Conservation (phyloP, 2,113 vertebrate genomes). For the Limanda limanda region DNA sequence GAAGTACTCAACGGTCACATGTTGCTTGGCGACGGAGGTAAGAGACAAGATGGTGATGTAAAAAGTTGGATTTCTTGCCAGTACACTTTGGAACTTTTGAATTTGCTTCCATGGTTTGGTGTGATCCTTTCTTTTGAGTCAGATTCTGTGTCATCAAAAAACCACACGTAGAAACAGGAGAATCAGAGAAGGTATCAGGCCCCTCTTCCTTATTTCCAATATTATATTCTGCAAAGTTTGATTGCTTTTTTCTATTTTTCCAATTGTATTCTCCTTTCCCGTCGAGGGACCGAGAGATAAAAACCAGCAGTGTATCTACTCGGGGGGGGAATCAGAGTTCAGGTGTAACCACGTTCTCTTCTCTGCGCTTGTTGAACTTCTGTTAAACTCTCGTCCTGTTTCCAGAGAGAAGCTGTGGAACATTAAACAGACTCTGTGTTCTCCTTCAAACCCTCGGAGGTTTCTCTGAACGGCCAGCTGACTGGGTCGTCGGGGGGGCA, state of each 20-base stretch:
- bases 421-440: slow-evolving; percentile 1
- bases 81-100: no score
- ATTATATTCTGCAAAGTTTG: not conserved
- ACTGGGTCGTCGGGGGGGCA: not conserved
- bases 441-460: not conserved
- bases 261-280: not conserved
- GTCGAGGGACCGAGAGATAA: slow-evolving; percentile 15
- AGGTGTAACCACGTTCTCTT: slow-evolving; percentile 19
- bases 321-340: slow-evolving; percentile 8
- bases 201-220: not conserved
- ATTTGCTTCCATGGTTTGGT: no score
- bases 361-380: slow-evolving; percentile 43
- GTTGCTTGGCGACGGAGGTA: no score
- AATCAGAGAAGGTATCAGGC: not conserved
- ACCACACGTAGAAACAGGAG: not conserved
- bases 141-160: no score
- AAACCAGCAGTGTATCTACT: not conserved
- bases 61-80: no score
- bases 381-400: slow-evolving; percentile 12
- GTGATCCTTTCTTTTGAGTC: no score
- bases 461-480: not conserved
- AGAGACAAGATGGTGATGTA: no score
- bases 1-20: no score
- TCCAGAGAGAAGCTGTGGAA: not conserved
- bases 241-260: no score